A percentile compares a stretch with the other conserved stretches of the same genome.
phyloP scores from a whole-genome alignment of 1,140 invertebrate genomes.

The Apis mellifera region DNA sequence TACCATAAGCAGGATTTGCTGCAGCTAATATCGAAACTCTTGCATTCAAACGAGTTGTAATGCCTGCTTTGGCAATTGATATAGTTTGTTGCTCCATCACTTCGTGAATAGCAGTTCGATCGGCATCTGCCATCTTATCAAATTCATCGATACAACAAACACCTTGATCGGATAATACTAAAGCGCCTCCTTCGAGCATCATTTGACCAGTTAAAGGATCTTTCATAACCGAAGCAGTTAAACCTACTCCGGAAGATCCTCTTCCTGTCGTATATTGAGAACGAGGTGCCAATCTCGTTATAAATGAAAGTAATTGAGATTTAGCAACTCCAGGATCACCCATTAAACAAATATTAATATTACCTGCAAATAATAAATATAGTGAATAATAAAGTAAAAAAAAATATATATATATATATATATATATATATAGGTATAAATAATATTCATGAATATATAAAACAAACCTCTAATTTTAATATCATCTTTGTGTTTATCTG shows the following conservation, averaged over 20 bases:
- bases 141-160: constrained; percentile 99
- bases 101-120: constrained; percentile 99
- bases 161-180: constrained; percentile 98
- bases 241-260: constrained; percentile 98
- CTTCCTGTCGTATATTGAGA: constrained; percentile 98
- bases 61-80: constrained; percentile 99
- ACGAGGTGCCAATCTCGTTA: constrained; percentile 95
- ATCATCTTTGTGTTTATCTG: constrained; percentile 93
- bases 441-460: neutral
- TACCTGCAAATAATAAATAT: constrained; percentile 83
- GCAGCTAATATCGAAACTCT: constrained; percentile 98
- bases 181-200: constrained; percentile 98
- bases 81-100: constrained; percentile 99
- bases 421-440: neutral
- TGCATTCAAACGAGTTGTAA: constrained; percentile 98
- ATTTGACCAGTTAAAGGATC: constrained; percentile 98
- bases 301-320: constrained; percentile 97
- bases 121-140: constrained; percentile 99
- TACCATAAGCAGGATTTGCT: constrained; percentile 98
- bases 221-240: constrained; percentile 99
- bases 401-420: no score
- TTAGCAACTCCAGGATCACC: constrained; percentile 99
- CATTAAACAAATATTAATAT: constrained; percentile 99
- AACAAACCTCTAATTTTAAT: constrained; percentile 89
- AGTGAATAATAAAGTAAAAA: neutral